Conservation (phyloP, 1,140 invertebrate genomes). For the Nylanderia fulva region DNA sequence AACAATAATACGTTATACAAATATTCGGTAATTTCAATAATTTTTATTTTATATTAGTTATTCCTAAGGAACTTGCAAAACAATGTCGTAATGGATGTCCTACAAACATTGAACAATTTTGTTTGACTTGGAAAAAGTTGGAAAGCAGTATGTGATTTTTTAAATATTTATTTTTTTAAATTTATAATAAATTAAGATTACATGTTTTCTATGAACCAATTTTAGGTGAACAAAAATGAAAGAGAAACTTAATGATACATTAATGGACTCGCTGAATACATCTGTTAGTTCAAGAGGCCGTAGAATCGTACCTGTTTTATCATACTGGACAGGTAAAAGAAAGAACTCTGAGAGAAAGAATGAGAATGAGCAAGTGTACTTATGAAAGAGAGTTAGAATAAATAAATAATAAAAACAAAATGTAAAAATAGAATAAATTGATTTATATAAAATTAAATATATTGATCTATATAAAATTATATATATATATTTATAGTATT, state of each 20-base stretch:
- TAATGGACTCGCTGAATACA: constrained; percentile 35
- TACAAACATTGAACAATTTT: constrained; percentile 75
- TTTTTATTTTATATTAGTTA: constrained; percentile 58
- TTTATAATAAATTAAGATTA: background rate
- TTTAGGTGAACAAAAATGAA: background rate
- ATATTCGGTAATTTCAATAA: background rate
- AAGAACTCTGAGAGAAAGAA: too few relatives aligned
- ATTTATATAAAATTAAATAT: too few relatives aligned
- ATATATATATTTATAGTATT: constrained; percentile 22
- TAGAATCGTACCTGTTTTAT: constrained; percentile 69
- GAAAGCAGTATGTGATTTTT: constrained; percentile 1
- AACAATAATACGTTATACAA: background rate
- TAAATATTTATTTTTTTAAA: background rate
- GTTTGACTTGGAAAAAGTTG: constrained; percentile 72
- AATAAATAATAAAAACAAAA: constrained; percentile 25
- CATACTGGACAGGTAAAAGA: constrained; percentile 73
- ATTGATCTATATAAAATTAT: too few relatives aligned
- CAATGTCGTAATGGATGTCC: constrained; percentile 78
- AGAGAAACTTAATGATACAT: background rate
- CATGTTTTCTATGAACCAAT: background rate
- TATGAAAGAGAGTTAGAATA: background rate
- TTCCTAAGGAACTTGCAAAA: constrained; percentile 75
- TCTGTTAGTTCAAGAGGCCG: constrained; percentile 71
- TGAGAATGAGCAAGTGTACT: too few relatives aligned
- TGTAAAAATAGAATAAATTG: background rate